Base-by-base conservation (phyloP, 2,888 invertebrate species). In the Oeneis ivallda region DNA sequence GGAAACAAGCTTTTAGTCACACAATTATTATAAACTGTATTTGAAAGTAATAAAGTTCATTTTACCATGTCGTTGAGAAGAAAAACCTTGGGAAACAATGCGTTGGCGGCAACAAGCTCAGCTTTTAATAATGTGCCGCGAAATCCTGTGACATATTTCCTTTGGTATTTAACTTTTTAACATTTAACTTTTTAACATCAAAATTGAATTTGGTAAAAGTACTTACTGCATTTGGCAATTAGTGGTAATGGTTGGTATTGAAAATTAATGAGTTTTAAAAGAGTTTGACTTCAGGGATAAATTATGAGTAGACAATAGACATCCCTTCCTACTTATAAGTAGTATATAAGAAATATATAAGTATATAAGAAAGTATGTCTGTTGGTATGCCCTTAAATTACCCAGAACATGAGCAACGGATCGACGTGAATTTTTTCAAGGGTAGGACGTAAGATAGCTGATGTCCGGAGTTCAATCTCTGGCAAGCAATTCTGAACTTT, bases 121-220 rank as follows among this genome's bases (percentile, higher is more conserved):
- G 64, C 49, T 67, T 69, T 37, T 70, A 63, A 69, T 65, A 67
- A 60, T 68, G 52, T 58, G n/a, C 62, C 56, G 58, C 63, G 34
- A 65, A 68, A 70, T 70, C 64, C 64, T 59, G 59, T 67, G 62
- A 68, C 59, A 68, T n/a, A n/a, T 68, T 68, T 68, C 59, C 64
- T 62, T 65, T 62, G 49, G 26, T 49, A 41, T 53, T 37, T 70
- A 58, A 26, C 26, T 2, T 26, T n/a, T n/a, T 50, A 61, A 32
- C 60, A 41, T 53, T 53, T 53, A 47, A 34, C 60, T 57, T 54
- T 62, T 52, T 60, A 62, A 62, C 61, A 64, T 53, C 53, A 49
- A 41, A 26, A n/a, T 57, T 47, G 26, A 5, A 1, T 26, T 5
- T 2, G 26, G 26, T 26, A 26, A 26, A 26, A 2, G 26, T 26